A percentile compares a stretch with the other conserved stretches of the same genome.
Evolutionary conservation across 2,797 vertebrate species (phyloP).

Genomic region (Trichosurus vulpecula): DNA sequence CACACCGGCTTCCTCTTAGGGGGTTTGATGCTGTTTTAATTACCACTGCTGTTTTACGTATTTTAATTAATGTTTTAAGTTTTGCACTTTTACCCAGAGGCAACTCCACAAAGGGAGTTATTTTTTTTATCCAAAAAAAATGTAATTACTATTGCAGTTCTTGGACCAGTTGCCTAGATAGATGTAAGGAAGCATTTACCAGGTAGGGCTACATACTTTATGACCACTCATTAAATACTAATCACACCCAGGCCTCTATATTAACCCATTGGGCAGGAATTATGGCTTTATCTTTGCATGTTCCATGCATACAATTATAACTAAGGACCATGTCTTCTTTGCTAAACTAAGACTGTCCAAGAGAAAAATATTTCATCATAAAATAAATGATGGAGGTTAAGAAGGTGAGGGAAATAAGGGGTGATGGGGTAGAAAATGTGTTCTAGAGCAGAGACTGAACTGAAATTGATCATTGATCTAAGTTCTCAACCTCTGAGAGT

Average conservation of each 20-base stretch:
- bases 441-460: background rate
- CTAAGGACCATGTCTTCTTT: background rate
- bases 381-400: background rate
- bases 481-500: background rate
- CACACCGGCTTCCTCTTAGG: conserved; percentile 32
- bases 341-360: background rate
- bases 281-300: background rate
- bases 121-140: conserved; percentile 45
- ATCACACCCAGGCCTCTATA: background rate
- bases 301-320: background rate
- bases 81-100: conserved; percentile 47
- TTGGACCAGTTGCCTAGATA: conserved; percentile 37
- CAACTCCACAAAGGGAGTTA: conserved; percentile 54
- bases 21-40: conserved; percentile 45
- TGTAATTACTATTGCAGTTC: conserved; percentile 16
- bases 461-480: background rate
- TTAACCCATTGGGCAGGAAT: background rate
- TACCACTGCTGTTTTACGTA: conserved; percentile 26
- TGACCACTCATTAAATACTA: background rate
- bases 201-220: background rate
- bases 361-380: background rate
- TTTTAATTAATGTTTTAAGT: conserved; percentile 54
- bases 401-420: too few species aligned
- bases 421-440: background rate
- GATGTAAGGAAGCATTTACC: background rate